Base-by-base conservation (phyloP, 1,140 invertebrate genomes). In the Temnothorax nylanderi region DNA sequence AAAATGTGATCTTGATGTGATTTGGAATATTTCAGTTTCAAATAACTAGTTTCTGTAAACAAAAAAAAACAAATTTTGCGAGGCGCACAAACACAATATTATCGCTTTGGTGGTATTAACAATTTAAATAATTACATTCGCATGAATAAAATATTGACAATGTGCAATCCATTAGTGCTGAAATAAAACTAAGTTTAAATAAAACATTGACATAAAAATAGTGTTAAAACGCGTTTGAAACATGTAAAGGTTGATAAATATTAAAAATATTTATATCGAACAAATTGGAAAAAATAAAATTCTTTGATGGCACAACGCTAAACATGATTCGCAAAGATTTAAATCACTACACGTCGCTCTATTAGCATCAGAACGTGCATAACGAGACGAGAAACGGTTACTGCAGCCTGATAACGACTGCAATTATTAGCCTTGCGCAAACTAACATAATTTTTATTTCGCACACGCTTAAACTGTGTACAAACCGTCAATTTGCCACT, bases 371-470 rank as follows among this genome's bases (percentile, higher is more conserved):
- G 18, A 34, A 47, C 32, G 26, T 44, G 8, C 7, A 21, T 58
- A 76, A 78, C 21, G 11, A 75, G 32, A 49, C 41, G 11, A 69
- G 10, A 62, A 84, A n/a, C 32, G 2, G 13, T 75, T 72, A 82
- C 32, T 5, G 21, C 44, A 58, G 6, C 62, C 86, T 37, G 44
- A 13, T 76, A 88, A 78, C 56, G 26, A 32, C 0, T 41, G 11
- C 37, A 88, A 86, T 90, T 87, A 77, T 87, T 77, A 87, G 47
- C 18, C 34, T 51, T 18, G n/a, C 34, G 85, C 74, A 51, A 90
- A 87, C 51, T 44, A 44, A 13, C 32, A 34, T 62, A 26, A 60
- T 65, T 32, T 74, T 81, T 16, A 34, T 16, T 34, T 87, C 37
- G 11, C 49, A 18, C 13, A 37, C n/a, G 6, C 3, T 3, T n/a